Conservation (phyloP, 1,140 invertebrate genomes). For the Apis laboriosa region DNA sequence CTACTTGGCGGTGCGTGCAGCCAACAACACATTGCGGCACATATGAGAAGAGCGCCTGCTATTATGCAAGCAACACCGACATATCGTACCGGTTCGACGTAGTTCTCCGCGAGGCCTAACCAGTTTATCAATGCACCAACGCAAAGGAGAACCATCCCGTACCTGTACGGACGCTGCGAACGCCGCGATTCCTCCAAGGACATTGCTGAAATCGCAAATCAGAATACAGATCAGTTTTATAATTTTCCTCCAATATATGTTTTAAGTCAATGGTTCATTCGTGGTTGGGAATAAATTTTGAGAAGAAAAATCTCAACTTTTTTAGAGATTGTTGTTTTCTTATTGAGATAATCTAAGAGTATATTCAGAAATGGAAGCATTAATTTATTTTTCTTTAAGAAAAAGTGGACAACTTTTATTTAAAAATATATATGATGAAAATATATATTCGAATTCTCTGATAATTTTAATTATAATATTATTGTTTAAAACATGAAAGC, state of each 20-base stretch:
- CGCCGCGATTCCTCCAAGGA: constrained; percentile 84
- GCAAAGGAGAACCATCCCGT: constrained; percentile 88
- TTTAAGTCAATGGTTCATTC: background rate
- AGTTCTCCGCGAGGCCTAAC: constrained; percentile 87
- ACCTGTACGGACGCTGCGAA: constrained; percentile 86
- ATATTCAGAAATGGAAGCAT: background rate
- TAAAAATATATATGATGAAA: too few species aligned
- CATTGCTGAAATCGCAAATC: constrained; percentile 82
- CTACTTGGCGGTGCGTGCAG: constrained; percentile 83
- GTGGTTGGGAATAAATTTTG: background rate
- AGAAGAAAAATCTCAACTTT: background rate
- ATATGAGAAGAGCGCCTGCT: constrained; percentile 87
- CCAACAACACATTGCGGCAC: constrained; percentile 90
- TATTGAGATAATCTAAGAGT: background rate
- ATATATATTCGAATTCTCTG: too few species aligned
- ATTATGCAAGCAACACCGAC: constrained; percentile 88
- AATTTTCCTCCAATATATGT: background rate
- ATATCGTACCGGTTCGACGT: constrained; percentile 87
- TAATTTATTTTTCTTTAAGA: background rate
- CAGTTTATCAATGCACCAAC: constrained; percentile 89
- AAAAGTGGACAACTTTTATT: too few species aligned
- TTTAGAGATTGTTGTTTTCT: background rate
- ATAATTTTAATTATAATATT: too few species aligned
- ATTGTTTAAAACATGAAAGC: too few species aligned
- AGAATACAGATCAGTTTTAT: constrained; percentile 24